Evolutionary conservation across 2,888 invertebrate species (phyloP).

Genomic region (Pseudoips prasinana): DNA sequence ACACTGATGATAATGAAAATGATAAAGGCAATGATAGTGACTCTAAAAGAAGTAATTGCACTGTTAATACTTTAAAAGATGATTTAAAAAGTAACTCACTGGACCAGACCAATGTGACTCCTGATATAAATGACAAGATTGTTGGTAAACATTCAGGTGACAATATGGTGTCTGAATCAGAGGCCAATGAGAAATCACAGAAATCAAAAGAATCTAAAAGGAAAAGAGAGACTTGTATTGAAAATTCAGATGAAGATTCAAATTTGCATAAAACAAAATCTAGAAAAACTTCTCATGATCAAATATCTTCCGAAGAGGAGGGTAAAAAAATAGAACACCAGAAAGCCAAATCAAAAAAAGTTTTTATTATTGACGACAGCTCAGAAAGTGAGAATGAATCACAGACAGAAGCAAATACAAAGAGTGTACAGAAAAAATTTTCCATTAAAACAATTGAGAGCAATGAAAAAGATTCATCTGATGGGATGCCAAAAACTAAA

Average conservation of each 20-base stretch:
- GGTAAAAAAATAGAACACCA: constrained; percentile 6
- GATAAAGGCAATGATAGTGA: too few species aligned
- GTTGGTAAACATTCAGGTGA: too few species aligned
- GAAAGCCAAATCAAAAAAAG: constrained; percentile 33
- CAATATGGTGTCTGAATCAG: too few species aligned
- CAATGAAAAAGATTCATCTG: constrained; percentile 1
- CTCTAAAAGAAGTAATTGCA: too few species aligned
- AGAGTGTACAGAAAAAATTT: constrained; percentile 9
- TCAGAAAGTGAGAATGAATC: constrained; percentile 33
- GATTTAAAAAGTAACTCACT: too few species aligned
- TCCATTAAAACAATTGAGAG: constrained; percentile 6
- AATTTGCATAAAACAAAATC: not conserved
- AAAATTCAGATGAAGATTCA: not conserved
- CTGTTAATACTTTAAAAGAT: too few species aligned
- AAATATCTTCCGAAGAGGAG: constrained; percentile 1
- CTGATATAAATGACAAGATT: too few species aligned
- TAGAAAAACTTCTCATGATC: not conserved
- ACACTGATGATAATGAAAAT: too few species aligned
- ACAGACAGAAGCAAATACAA: constrained; percentile 5
- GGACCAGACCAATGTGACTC: too few species aligned
- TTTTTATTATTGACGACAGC: constrained; percentile 33
- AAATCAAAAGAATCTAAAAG: not conserved
- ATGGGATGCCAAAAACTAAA: constrained; percentile 8
- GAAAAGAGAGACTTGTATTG: not conserved
- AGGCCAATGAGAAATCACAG: too few species aligned